Conservation (phyloP, 1,140 invertebrate genomes). For the Lasaia peninsularis region DNA sequence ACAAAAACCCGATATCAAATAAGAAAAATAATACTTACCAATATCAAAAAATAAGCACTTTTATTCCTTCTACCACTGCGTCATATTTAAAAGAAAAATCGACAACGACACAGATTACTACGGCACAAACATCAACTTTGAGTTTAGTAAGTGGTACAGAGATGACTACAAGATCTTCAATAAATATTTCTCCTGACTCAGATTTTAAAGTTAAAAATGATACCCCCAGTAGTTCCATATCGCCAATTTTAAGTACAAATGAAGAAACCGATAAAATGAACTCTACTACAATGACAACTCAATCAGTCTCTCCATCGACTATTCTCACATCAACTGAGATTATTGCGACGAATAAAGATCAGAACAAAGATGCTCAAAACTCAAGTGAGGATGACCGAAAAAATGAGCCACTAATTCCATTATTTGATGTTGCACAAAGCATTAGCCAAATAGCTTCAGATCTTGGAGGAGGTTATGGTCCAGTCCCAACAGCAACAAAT, state of each 20-base stretch:
- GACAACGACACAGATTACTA: conserved; percentile 31
- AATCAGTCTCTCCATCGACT: conserved; percentile 60
- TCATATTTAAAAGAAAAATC: conserved; percentile 38
- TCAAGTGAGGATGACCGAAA: conserved; percentile 24
- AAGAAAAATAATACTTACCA: conserved; percentile 17
- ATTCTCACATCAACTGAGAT: conserved; percentile 53
- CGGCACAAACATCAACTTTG: conserved; percentile 16
- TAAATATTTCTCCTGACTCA: not conserved
- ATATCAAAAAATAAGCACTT: conserved; percentile 33
- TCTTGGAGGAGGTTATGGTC: conserved; percentile 48
- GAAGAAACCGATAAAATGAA: conserved; percentile 48
- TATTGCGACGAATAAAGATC: conserved; percentile 27
- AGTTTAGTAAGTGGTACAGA: conserved; percentile 1
- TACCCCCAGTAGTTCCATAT: not conserved
- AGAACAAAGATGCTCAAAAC: not conserved
- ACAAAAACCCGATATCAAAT: conserved; percentile 18
- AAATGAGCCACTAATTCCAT: conserved; percentile 36
- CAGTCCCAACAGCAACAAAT: conserved; percentile 47
- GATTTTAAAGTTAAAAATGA: not conserved
- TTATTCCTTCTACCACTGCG: conserved; percentile 44
- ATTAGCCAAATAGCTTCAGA: conserved; percentile 71
- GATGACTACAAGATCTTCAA: conserved; percentile 3
- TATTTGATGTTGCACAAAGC: conserved; percentile 69
- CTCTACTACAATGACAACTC: conserved; percentile 59
- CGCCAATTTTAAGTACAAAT: conserved; percentile 23